Conservation (phyloP, 1,140 invertebrate genomes). For the Lamellibrachia luymesi region DNA sequence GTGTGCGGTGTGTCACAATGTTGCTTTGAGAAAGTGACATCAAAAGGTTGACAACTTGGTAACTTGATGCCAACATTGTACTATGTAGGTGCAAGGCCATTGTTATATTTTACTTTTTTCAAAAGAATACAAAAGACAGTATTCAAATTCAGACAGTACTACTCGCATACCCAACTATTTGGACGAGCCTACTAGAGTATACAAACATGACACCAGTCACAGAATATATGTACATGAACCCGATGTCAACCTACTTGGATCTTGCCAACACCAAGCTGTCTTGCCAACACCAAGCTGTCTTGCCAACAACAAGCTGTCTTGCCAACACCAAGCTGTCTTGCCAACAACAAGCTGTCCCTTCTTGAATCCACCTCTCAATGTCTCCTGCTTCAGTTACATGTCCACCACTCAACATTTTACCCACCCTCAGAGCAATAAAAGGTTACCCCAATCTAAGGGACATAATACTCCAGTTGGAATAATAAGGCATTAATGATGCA, state of each 20-base stretch:
- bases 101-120: too few relatives aligned
- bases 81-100: too few relatives aligned
- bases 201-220: not conserved
- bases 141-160: too few relatives aligned
- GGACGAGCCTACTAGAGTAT: not conserved
- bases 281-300: not conserved
- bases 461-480: not conserved
- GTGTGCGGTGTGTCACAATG: too few relatives aligned
- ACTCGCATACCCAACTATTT: too few relatives aligned
- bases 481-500: not conserved
- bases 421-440: not conserved
- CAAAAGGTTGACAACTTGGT: too few relatives aligned
- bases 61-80: too few relatives aligned
- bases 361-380: not conserved
- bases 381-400: not conserved
- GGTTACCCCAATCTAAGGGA: not conserved
- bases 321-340: too few relatives aligned
- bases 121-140: too few relatives aligned
- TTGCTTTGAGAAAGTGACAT: too few relatives aligned
- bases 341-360: not conserved
- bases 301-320: not conserved
- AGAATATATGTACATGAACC: not conserved
- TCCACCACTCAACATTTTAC: not conserved
- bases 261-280: not conserved
- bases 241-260: not conserved